Conservation (phyloP, 1,140 invertebrate genomes). For the Notospermus geniculatus region DNA sequence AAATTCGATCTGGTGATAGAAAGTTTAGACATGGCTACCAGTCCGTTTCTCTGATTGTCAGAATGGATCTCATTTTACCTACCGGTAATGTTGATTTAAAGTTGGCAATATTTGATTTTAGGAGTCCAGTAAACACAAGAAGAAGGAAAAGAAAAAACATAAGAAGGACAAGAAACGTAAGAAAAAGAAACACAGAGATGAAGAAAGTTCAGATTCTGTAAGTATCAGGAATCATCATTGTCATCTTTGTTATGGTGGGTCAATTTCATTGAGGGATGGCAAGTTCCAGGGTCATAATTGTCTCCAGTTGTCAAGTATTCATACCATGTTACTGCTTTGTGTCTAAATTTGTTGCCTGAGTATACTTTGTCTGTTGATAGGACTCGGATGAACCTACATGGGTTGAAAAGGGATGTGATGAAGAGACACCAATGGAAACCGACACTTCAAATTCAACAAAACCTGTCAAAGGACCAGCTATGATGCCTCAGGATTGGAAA, state of each 20-base stretch:
- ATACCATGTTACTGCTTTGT: too few relatives aligned
- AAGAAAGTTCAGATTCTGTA: neutral
- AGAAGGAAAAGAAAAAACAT: constrained; percentile 32
- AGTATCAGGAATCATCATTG: too few relatives aligned
- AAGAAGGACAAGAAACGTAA: constrained; percentile 18
- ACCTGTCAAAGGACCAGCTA: neutral
- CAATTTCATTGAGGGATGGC: too few relatives aligned
- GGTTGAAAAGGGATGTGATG: neutral
- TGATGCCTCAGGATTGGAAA: neutral
- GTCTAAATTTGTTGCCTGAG: too few relatives aligned
- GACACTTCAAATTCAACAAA: too few relatives aligned
- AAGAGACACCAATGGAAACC: too few relatives aligned
- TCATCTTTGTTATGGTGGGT: too few relatives aligned
- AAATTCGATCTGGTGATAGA: neutral
- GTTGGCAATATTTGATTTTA: too few relatives aligned
- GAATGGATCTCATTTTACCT: constrained; percentile 16
- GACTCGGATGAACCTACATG: neutral
- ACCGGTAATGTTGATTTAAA: constrained; percentile 5
- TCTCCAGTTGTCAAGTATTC: too few relatives aligned
- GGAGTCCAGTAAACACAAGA: constrained; percentile 33
- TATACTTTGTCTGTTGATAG: neutral
- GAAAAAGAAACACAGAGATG: constrained; percentile 1
- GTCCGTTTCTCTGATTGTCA: neutral
- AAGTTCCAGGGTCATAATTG: too few relatives aligned
- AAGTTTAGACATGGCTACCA: too few relatives aligned